Evolutionary conservation across 2,888 invertebrate genomes (phyloP), one percentile per base, ranked within the genome.

Genomic region (Leptinotarsa tumamoca): DNA sequence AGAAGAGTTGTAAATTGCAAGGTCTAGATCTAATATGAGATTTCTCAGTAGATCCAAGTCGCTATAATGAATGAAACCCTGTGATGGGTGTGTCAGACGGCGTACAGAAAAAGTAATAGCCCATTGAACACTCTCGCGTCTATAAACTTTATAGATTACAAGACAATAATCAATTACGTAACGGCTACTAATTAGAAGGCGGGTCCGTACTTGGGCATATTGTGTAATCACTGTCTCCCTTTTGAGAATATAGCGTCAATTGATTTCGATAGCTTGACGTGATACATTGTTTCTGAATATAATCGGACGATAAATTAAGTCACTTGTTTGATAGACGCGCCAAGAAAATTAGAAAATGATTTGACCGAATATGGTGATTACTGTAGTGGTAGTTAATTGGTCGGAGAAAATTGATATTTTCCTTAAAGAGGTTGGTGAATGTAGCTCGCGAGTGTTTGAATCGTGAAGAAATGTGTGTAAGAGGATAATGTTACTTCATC

Each of bases 221-320:
- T 63, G 63, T 27, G 63, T 63, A 63, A 63, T 33, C 63, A 63
- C 17, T 15, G 63, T 63, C 18, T 63, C 63, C 43, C 63, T 63
- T 33, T 63, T 63, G n/a, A 15, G 63, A 63, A 27, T 63, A 17
- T 18, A 63, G 21, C 27, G 27, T 33, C 63, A 17, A 63, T 63
- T 63, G 17, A 13, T 17, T 17, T 63, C 33, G 52, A 14, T 52
- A 52, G 52, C 52, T 17, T n/a, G 63, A 63, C 58, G 33, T 63
- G 63, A 33, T 17, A 63, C 63, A 63, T 63, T 63, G 63, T 63
- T 33, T 63, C 17, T 4, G 33, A 33, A 33, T 27, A 33, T 27
- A 63, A 63, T 63, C 27, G 27, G 18, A 33, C 27, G 27, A 63
- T 63, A 63, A 63, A 63, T 63, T n/a, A 63, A 63, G 63, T 63